These are phyloP conservation scores for Volucella zonaria DNA, from an alignment of 2,888 invertebrate species.

Conservation along the genomic window DNA sequence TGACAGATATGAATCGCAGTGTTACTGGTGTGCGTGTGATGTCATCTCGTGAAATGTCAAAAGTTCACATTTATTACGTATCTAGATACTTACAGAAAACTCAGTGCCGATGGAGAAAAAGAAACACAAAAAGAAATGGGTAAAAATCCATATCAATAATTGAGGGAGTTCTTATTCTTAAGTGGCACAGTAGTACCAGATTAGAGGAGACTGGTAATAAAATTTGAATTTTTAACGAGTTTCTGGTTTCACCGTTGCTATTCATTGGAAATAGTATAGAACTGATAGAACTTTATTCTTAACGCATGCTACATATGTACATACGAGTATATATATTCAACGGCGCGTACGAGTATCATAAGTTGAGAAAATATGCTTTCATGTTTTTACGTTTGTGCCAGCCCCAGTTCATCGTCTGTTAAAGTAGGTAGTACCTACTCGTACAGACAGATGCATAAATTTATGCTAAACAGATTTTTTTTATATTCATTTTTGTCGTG, in stretches of 20 bases:
- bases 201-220: constrained; percentile 45
- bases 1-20: not conserved
- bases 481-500: no score
- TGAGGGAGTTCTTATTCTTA: constrained; percentile 51
- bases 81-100: constrained; percentile 34
- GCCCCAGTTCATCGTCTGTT: no score
- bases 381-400: not conserved
- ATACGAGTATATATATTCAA: no score
- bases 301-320: not conserved
- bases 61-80: constrained; percentile 59
- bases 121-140: not conserved
- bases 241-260: constrained; percentile 11
- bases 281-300: no score
- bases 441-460: no score
- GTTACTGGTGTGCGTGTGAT: constrained; percentile 28
- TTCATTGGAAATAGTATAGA: not conserved
- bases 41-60: constrained; percentile 51
- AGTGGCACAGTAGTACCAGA: constrained; percentile 60
- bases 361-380: not conserved
- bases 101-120: not conserved
- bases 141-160: constrained; percentile 62
- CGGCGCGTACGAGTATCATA: not conserved
- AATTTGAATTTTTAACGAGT: constrained; percentile 44
- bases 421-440: no score
- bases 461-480: no score